A percentile compares a stretch with the other conserved stretches of the same genome.
Conservation (phyloP, 2,888 invertebrate species). For the Apotomis capreana region DNA sequence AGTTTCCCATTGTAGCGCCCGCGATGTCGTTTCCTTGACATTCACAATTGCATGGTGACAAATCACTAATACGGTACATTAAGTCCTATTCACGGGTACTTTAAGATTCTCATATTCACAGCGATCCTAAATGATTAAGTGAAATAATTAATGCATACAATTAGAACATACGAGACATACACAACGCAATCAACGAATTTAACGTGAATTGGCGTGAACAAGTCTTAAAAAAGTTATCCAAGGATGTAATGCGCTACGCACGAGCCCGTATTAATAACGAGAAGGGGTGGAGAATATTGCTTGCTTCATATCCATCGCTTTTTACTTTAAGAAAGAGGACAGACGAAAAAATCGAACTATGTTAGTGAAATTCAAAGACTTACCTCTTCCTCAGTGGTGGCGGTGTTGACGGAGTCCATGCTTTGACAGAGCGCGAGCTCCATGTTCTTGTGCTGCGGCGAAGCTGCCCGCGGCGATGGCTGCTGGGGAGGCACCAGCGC, state of each 20-base stretch:
- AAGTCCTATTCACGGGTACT: conserved; percentile 57
- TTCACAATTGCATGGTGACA: conserved; percentile 73
- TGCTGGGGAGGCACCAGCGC: conserved; percentile 79
- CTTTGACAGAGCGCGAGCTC: conserved; percentile 94
- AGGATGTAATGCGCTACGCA: not conserved
- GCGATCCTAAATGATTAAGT: not conserved
- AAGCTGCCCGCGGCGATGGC: conserved; percentile 71
- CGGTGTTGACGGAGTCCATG: conserved; percentile 98
- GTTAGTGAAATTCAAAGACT: conserved; percentile 57
- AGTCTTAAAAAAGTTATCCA: conserved; percentile 9
- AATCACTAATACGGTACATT: conserved; percentile 71
- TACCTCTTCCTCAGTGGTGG: conserved; percentile 98
- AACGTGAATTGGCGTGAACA: not conserved
- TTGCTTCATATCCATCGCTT: too few relatives aligned
- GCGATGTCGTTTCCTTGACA: conserved; percentile 61
- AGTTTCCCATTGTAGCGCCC: conserved; percentile 70
- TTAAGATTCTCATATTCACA: conserved; percentile 45
- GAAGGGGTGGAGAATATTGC: too few relatives aligned
- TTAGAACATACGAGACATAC: not conserved
- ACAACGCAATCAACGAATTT: too few relatives aligned
- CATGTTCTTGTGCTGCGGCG: conserved; percentile 80
- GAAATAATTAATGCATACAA: not conserved
- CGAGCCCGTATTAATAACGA: too few relatives aligned
- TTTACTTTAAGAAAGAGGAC: too few relatives aligned
- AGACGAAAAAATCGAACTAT: too few relatives aligned